These are phyloP conservation scores for Drosophila arawakana DNA, from an alignment of 1,140 invertebrate genomes.

Conservation along the genomic window DNA sequence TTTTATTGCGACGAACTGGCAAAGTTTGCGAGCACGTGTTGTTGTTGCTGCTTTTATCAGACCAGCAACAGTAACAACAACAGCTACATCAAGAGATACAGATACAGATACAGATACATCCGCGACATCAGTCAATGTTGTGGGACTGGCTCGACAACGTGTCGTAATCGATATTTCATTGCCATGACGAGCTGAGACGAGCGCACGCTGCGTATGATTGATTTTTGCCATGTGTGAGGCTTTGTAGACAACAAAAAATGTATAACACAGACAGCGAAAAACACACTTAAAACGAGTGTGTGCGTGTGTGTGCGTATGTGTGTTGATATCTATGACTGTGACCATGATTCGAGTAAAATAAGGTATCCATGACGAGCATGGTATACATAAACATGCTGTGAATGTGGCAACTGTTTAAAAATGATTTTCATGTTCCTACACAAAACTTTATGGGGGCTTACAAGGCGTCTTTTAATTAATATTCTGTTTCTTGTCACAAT, in stretches of 20 bases:
- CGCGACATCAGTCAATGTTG: conserved; percentile 56
- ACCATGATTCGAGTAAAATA: conserved; percentile 23
- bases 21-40: conserved; percentile 6
- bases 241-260: conserved; percentile 31
- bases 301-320: not conserved
- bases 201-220: conserved; percentile 76
- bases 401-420: conserved; percentile 30
- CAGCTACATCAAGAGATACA: conserved; percentile 7
- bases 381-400: conserved; percentile 13
- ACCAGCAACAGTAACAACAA: conserved; percentile 8
- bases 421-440: conserved; percentile 22
- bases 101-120: conserved; percentile 41
- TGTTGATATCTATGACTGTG: conserved; percentile 27
- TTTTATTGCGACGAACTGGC: conserved; percentile 39
- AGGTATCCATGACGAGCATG: conserved; percentile 18
- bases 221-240: conserved; percentile 52
- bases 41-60: conserved; percentile 31
- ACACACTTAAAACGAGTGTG: conserved; percentile 1
- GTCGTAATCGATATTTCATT: conserved; percentile 79
- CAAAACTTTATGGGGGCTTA: conserved; percentile 4
- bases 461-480: conserved; percentile 12
- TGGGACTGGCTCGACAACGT: conserved; percentile 47
- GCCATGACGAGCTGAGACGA: conserved; percentile 58
- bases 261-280: conserved; percentile 26
- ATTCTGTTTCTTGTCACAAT: conserved; percentile 12